Evolutionary conservation across 2,797 vertebrate genomes (phyloP), one percentile per base, ranked within the genome.

Genomic region (Lycodopsis pacificus): DNA sequence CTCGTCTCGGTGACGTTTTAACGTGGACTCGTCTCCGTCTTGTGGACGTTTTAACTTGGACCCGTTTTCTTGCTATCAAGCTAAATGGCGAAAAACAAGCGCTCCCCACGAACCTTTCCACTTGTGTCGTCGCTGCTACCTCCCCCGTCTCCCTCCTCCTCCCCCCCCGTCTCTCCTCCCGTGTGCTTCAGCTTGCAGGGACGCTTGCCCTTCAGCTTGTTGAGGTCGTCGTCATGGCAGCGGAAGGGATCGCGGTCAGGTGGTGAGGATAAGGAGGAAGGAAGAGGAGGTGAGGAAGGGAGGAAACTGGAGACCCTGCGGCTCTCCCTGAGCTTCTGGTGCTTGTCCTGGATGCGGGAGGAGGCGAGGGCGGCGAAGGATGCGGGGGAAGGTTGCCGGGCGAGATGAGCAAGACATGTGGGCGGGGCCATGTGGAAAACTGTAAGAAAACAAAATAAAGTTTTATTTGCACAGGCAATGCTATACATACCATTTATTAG

Each of bases 121-220:
- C 9, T 61, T 3, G 4, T 5, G 19, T 83, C 79, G 0, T 61
- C 59, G 0, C 69, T 53, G 0, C 78, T 71, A 70, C 95, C 95
- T 89, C 32, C 32, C 32, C 6, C 32, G 27, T 93, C 92, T 12
- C 90, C 83, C 27, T 56, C 78, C 20, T 65, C 81, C 4, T n/a
- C 67, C n/a, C 92, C 91, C 77, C 89, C 93, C 65, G 90, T 89
- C 86, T 91, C 74, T 11, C 54, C 75, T 36, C 48, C 73, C 0
- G 96, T 95, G 91, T 99, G 97, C 91, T 98, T 98, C 87, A 93
- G 97, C 95, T 99, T 99, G 92, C 96, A 97, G 87, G 96, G 95
- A 56, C 97, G 95, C 91, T 99, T 99, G 92, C 97, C 97, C 86
- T 96, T 96, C 84, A 97, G 97, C 85, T 97, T 97, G 92, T 96